Evolutionary conservation across 2,113 vertebrate species (phyloP).

Genomic region (Alaudala cheleensis): DNA sequence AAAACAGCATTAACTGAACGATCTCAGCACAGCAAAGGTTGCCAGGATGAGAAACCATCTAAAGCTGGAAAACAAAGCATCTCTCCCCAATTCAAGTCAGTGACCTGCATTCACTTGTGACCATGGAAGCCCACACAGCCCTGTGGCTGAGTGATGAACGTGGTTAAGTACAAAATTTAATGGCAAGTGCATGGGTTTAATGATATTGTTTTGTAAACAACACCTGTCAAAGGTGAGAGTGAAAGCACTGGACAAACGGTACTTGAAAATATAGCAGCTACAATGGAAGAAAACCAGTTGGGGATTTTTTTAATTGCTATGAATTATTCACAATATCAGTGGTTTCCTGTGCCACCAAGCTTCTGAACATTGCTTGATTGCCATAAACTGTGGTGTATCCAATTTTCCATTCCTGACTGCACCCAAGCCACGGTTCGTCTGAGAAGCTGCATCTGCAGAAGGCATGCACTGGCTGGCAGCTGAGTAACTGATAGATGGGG

Average conservation of each 20-base stretch:
- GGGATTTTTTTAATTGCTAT: not conserved
- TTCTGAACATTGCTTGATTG: constrained; percentile 19
- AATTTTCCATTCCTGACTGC: constrained; percentile 31
- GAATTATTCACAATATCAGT: constrained; percentile 30
- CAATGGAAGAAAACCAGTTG: not conserved
- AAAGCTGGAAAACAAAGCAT: not conserved
- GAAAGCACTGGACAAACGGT: not conserved
- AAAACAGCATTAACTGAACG: constrained; percentile 34
- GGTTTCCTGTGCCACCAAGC: constrained; percentile 65
- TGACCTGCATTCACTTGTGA: not conserved
- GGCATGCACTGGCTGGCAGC: not conserved
- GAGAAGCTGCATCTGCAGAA: constrained; percentile 10
- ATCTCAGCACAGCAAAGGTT: not conserved
- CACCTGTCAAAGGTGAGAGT: not conserved
- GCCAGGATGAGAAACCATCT: constrained; percentile 41
- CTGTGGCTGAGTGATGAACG: not conserved
- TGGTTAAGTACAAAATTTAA: not conserved
- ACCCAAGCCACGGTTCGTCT: constrained; percentile 20
- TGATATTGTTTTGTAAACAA: not conserved
- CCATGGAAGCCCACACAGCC: not conserved
- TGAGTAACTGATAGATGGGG: not conserved
- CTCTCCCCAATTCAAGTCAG: not conserved
- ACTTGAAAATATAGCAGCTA: not conserved
- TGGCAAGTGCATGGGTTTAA: not conserved
- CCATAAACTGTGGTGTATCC: not conserved